Base-by-base conservation (phyloP, 2,797 vertebrate species). In the Microctenopoma stevenorrisi region DNA sequence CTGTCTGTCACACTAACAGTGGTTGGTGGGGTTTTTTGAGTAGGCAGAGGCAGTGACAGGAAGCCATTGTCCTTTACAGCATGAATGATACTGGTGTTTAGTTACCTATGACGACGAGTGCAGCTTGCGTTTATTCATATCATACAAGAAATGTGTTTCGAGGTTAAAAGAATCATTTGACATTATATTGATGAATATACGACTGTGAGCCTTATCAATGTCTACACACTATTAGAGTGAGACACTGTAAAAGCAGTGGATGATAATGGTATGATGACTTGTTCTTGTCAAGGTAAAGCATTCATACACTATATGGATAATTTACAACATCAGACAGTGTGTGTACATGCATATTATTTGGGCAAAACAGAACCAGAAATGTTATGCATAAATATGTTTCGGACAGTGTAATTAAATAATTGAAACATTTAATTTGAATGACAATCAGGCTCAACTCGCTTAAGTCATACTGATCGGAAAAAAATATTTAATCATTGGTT, bases 51-150 rank as follows among this genome's bases (percentile, higher is more conserved):
- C 1, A 0, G 4, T 46, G 78, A 74, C 64, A 54, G 50, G 56
- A 64, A 67, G 42, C 58, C 54, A 40, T 65, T 64, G 63, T 76
- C 69, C 69, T 70, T 57, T 13, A 15, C 56, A n/a, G 38, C 33
- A n/a, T 59, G 68, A 2, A 30, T 55, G 46, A 76, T 63, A 33
- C 22, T 5, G 16, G 11, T 62, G 61, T 57, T 52, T 50, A 38
- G 63, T 68, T 51, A 67, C 51, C 15, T 28, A 33, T 28, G 46
- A 51, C 37, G 30, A 64, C 28, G 48, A 49, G 48, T 33, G 28
- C 33, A 11, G 54, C 53, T 46, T 52, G 33, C 22, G 50, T 79
- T 78, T 40, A 58, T 59, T 38, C 43, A 11, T 56, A 25, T 47
- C 54, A 74, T 33, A 11, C n/a, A 13, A 57, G 4, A 25, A 48